Evolutionary conservation across 2,888 invertebrate species (phyloP).

Genomic region (Hypena proboscidalis): DNA sequence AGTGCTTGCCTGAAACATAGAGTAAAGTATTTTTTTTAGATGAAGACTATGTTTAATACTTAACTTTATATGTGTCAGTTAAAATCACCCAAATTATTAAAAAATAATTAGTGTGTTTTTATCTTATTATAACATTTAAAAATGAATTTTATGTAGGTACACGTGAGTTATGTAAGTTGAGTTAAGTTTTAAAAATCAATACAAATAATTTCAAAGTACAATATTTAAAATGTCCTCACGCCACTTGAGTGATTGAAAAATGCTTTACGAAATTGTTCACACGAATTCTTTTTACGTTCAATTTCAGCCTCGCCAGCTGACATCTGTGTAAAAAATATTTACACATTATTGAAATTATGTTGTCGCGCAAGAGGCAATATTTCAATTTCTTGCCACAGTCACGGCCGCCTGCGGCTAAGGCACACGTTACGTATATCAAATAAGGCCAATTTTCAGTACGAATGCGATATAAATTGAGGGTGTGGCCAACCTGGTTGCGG

Average conservation of each 20-base stretch:
- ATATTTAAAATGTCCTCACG: too few relatives aligned
- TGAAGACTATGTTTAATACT: too few relatives aligned
- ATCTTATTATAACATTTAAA: neutral
- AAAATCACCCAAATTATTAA: too few relatives aligned
- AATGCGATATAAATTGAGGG: slow-evolving; percentile 73
- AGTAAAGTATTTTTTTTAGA: too few relatives aligned
- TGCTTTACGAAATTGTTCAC: neutral
- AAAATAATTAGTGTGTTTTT: too few relatives aligned
- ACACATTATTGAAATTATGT: slow-evolving; percentile 20
- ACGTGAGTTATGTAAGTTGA: too few relatives aligned
- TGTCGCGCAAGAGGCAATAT: slow-evolving; percentile 49
- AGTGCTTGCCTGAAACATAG: too few relatives aligned
- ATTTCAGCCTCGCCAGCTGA: slow-evolving; percentile 3
- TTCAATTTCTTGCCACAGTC: slow-evolving; percentile 61
- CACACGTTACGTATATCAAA: slow-evolving; percentile 57
- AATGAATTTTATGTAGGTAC: too few relatives aligned
- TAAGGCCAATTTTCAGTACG: slow-evolving; percentile 71
- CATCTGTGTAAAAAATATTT: slow-evolving; percentile 11
- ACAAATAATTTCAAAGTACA: too few relatives aligned
- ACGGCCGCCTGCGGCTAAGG: slow-evolving; percentile 49
- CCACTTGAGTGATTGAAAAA: too few relatives aligned
- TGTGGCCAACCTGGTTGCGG: slow-evolving; percentile 64
- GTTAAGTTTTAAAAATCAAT: too few relatives aligned
- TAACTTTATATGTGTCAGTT: too few relatives aligned
- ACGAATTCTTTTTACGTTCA: slow-evolving; percentile 4